phyloP scores from a whole-genome alignment of 1,140 invertebrate genomes.

The Campoletis sonorensis region DNA sequence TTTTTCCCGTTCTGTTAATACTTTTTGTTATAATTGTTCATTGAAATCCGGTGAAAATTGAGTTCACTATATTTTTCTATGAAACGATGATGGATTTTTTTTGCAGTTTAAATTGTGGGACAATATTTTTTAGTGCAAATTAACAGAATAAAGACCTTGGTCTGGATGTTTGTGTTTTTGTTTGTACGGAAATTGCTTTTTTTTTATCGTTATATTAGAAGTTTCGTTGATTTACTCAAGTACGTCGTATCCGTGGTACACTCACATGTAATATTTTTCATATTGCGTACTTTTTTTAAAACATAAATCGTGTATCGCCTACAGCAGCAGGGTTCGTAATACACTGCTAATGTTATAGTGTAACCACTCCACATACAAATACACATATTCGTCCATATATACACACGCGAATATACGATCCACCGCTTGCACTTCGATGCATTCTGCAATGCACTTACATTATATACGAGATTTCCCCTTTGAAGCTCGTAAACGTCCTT shows the following conservation, averaged over 20 bases:
- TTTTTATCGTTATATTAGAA: neutral
- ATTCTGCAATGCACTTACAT: constrained; percentile 1
- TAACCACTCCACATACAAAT: neutral
- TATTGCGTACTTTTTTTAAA: neutral
- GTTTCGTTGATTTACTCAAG: neutral
- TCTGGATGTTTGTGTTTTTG: too few relatives aligned
- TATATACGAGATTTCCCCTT: neutral
- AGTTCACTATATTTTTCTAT: too few relatives aligned
- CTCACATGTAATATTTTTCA: neutral
- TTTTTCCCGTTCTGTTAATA: too few relatives aligned
- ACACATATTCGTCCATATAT: neutral
- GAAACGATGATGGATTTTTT: too few relatives aligned
- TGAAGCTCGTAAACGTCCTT: neutral
- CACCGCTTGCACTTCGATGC: neutral
- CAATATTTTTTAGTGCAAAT: too few relatives aligned
- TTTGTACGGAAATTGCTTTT: too few relatives aligned
- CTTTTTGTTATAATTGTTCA: too few relatives aligned
- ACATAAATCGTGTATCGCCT: neutral
- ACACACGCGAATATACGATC: neutral
- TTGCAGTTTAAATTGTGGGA: too few relatives aligned
- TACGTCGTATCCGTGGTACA: neutral
- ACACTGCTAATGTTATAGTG: neutral
- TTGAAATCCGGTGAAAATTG: too few relatives aligned
- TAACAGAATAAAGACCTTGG: too few relatives aligned
- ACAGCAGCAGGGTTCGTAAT: neutral